Base-by-base conservation (phyloP, 2,797 vertebrate species). In the Megaceryle alcyon region DNA sequence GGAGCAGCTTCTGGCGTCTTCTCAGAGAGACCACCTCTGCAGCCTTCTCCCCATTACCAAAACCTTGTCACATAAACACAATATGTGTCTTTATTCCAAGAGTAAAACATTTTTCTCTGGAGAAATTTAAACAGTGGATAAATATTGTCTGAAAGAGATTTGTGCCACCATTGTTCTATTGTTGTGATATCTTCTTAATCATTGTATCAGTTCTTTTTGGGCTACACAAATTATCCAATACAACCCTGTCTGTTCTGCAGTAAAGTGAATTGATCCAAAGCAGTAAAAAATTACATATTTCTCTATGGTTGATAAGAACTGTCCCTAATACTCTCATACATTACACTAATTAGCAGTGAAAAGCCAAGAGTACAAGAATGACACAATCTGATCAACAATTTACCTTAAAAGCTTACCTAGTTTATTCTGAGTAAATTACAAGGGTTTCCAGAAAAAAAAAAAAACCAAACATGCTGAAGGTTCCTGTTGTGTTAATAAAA, bases 381-480 rank as follows among this genome's bases (percentile, higher is more conserved):
- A 66, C 7, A 54, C 6, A 69, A 57, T 26, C 41, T 44, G 4
- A 57, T 64, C 43, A 41, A 68, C 19, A 82, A 71, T 1, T 19
- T 22, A 33, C 2, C 9, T 10, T 15, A 69, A 60, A 85, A 56
- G 6, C 22, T 63, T 44, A 49, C 35, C 20, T 65, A 51, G 9
- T 17, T 69, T 53, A 23, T 39, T 46, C 17, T 16, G n/a, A 57
- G 5, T 12, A 57, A 84, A 69, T 48, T 60, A 53, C 41, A 81
- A 28, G 21, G 4, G 0, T 44, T 91, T 65, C 13, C 2, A 37
- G 64, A 78, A 77, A 15, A 14, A 53, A 14, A 14, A 48, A 8
- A 35, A 35, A 35, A 35, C 35, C 7, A 35, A 41, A 11, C 5
- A 54, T 54, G 9, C 29, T 2, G 0, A 23, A 11, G 1, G 0